Base-by-base conservation (phyloP, 2,113 vertebrate species). In the Sceloporus tristichus region DNA sequence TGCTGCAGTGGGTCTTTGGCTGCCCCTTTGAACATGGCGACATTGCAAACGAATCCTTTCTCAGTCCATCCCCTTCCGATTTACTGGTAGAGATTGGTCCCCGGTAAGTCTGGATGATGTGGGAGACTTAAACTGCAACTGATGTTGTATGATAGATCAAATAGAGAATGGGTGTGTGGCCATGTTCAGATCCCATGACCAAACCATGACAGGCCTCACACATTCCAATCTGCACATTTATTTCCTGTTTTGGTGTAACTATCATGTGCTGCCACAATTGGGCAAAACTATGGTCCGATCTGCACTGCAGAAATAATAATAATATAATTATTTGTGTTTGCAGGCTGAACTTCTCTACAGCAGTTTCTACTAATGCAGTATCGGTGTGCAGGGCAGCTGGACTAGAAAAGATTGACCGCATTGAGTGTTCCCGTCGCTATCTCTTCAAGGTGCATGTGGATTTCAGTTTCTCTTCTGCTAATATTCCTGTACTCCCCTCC, bases 281-380 rank as follows among this genome's bases (percentile, higher is more conserved):
- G 70, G 25, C 25, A 62, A n/a, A n/a, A 3, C 66, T 68, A 68
- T 62, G 59, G 48, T 48, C 48, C 7, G 48, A 48, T 48, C 48
- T 48, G 48, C 48, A 48, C 48, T 48, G 48, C 48, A 48, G 48
- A 48, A 48, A 48, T 48, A 48, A 48, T 48, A 59, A 10, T 59
- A 34, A 34, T 62, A 18, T 62, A 62, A 62, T 62, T 27, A 29
- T 29, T 71, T 29, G 25, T 29, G 1, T 0, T 29, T 59, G 38
- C 88, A 99, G 98, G 94, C 84, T 98, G 94, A 98, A 98, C 92
- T 98, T 99, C 94, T 99, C 98, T 48, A 98, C 98, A 0, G 97
- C 98, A 0, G 96, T 96, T 91, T 98, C 98, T 59, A 98, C 98
- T 38, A 99, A 98, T 82, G 95, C 98, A 0, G 98, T 98, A 85